Base-by-base conservation (phyloP, 2,797 vertebrate species). In the Ataeniobius toweri region DNA sequence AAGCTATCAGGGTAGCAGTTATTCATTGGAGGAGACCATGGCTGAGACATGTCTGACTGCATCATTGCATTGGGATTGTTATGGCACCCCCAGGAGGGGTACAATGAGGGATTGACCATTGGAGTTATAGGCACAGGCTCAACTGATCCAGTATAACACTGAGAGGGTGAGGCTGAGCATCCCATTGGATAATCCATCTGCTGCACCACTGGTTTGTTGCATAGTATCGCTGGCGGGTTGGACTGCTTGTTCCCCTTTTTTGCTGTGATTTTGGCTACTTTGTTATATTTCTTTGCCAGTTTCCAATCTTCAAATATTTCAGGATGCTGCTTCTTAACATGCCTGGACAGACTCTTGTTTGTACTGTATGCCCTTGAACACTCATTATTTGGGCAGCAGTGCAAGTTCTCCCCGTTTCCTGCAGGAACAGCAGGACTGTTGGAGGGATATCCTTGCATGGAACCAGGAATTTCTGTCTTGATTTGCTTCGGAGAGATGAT, bases 261-360 rank as follows among this genome's bases (percentile, higher is more conserved):
- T 76, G 93, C 82, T 78, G 93, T 92, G 82, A 96, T 94, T 92
- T 96, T 97, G 69, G 95, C 95, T 7, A 96, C 96, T 92, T 96
- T 98, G 92, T 97, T 99, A 72, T 96, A 98, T 85, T 96, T 99
- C 82, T 96, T 96, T 36, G 98, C 97, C 84, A 98, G 92, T 93
- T 99, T 99, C 96, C 98, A 98, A 84, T 96, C 96, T 82, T 97
- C 96, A 48, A 99, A 99, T 80, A 98, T 97, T 88, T 99, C 97
- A 24, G 98, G 97, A 83, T 99, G 98, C 51, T 97, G 96, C 80
- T 98, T 98, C 92, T 99, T 99, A 91, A 99, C 98, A 72, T 99
- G 98, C 85, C 99, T 96, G 20, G 98, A 98, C 87, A 99, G 96
- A 93, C 98, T 99, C 90, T 99, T 98, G 71, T 97, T 97, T 3